Evolutionary conservation across 2,888 invertebrate genomes (phyloP).

Genomic region (Orchesellides sinensis): DNA sequence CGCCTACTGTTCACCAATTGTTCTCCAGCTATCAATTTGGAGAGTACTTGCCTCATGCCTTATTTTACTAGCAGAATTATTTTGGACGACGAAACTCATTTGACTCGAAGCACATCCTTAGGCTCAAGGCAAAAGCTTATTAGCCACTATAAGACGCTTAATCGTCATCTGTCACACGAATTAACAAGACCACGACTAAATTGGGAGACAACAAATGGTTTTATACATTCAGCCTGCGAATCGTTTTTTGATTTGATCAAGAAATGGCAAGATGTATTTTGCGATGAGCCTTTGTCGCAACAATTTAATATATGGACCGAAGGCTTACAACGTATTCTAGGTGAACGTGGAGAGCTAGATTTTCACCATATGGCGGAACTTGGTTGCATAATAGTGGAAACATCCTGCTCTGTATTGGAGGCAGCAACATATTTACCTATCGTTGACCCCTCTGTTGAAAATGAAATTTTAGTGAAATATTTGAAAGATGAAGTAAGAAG

Average conservation of each 20-base stretch:
- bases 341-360: background rate
- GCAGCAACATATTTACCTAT: slow-evolving; percentile 79
- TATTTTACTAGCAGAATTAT: slow-evolving; percentile 65
- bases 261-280: slow-evolving; percentile 51
- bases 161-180: slow-evolving; percentile 56
- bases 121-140: slow-evolving; percentile 39
- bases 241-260: slow-evolving; percentile 32
- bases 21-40: slow-evolving; percentile 36
- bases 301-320: slow-evolving; percentile 20
- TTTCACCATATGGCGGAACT: slow-evolving; percentile 29
- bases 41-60: slow-evolving; percentile 64
- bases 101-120: slow-evolving; percentile 52
- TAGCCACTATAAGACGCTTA: slow-evolving; percentile 54
- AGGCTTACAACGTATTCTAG: slow-evolving; percentile 29
- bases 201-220: slow-evolving; percentile 51
- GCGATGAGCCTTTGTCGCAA: background rate
- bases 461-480: slow-evolving; percentile 84
- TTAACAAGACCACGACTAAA: slow-evolving; percentile 34
- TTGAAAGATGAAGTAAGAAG: slow-evolving; percentile 82
- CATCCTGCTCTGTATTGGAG: slow-evolving; percentile 67
- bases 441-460: slow-evolving; percentile 91
- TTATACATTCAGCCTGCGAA: slow-evolving; percentile 26
- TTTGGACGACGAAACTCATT: slow-evolving; percentile 58
- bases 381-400: slow-evolving; percentile 63
- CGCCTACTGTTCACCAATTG: slow-evolving; percentile 52